Base-by-base conservation (phyloP, 2,797 vertebrate species). In the Sebastes elongatus region DNA sequence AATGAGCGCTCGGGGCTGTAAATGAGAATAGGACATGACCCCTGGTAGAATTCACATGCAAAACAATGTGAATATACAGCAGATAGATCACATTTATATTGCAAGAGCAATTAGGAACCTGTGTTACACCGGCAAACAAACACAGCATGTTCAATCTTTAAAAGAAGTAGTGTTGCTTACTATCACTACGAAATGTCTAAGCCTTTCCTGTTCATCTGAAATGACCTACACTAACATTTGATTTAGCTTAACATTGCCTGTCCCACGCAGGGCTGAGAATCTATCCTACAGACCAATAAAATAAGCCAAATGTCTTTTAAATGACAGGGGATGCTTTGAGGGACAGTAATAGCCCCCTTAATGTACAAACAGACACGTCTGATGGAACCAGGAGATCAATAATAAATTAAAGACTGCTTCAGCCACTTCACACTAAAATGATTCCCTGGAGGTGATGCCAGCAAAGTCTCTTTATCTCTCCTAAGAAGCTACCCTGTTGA, bases 401-500 rank as follows among this genome's bases (percentile, higher is more conserved):
- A 94, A 92, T 91, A 91, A 92, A 92, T 93, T 91, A 92, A 88
- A 90, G 88, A 74, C 86, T 84, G 64, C 81, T 90, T 11, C 53
- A 84, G 73, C 83, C 81, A 69, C 83, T 89, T 89, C 79, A 91
- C 71, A 78, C 74, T 73, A 81, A 88, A 88, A 89, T 78, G 73
- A 74, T 73, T 87, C 87, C 84, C 85, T 63, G 28, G 82, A 76
- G 89, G 72, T 81, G 81, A 85, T 70, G 78, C 74, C 70, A 85
- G 71, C 74, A 82, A 78, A 81, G 82, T 85, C 80, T 84, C 70
- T 90, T 85, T 89, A 86, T 90, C 85, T 82, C 78, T 74, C 30
- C 77, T 76, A 78, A 86, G 75, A 46, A 90, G 61, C 74, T 32
- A 7, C 35, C 49, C 49, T 76, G 56, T 76, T 69, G 52, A 76